Percentiles rank a stretch among this genome's conserved stretches.
Evolutionary conservation across 2,888 invertebrate genomes (phyloP).

Genomic region (Mythimna vitellina): DNA sequence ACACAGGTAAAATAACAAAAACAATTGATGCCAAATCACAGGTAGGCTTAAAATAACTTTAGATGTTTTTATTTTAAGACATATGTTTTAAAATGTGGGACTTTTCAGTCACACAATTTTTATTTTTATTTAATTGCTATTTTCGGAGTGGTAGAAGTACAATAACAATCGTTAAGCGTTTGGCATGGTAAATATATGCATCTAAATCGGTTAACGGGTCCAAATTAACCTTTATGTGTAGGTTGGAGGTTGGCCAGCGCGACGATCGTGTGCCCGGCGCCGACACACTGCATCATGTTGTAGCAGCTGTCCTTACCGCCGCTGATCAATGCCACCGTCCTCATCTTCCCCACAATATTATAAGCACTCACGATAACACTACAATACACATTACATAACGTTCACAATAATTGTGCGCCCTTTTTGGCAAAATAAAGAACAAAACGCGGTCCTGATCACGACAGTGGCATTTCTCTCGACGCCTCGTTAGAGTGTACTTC

Average conservation of each 20-base stretch:
- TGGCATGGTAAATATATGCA: conserved; percentile 52
- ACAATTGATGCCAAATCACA: conserved; percentile 53
- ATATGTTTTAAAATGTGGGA: conserved; percentile 43
- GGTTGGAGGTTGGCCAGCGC: conserved; percentile 99
- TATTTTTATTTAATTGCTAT: conserved; percentile 1
- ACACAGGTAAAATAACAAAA: conserved; percentile 44
- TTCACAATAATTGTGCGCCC: conserved; percentile 81
- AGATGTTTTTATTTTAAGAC: conserved; percentile 56
- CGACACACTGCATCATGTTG: conserved; percentile 99
- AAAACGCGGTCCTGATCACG: conserved; percentile 77
- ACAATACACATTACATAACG: conserved; percentile 87
- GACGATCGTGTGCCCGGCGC: conserved; percentile 98
- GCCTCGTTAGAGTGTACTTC: conserved; percentile 61
- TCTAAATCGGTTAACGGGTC: conserved; percentile 66
- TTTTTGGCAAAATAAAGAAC: conserved; percentile 76
- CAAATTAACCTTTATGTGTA: conserved; percentile 92
- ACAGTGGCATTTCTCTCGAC: conserved; percentile 75
- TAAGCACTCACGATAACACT: conserved; percentile 75
- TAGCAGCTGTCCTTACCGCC: conserved; percentile 99
- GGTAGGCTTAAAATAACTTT: conserved; percentile 54
- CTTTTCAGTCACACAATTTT: conserved; percentile 29
- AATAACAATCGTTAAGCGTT: conserved; percentile 32
- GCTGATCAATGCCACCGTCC: conserved; percentile 97
- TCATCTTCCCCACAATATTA: conserved; percentile 91
- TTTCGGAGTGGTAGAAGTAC: conserved; percentile 1